phyloP scores from a whole-genome alignment of 2,797 vertebrate species.

The Micromesistius poutassou region DNA sequence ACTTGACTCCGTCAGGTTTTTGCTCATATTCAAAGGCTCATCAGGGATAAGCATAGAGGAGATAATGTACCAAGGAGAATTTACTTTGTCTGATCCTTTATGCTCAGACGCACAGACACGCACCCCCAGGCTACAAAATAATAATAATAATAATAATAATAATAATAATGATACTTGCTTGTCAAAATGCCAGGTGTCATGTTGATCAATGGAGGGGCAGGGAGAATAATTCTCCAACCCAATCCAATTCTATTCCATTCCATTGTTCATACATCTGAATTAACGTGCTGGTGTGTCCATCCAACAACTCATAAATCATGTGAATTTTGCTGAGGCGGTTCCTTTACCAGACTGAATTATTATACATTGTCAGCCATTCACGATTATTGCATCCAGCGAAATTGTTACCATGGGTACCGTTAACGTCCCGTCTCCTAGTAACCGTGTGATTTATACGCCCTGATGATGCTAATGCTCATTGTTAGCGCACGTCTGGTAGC shows the following conservation, averaged over 20 bases:
- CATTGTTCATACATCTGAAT: slow-evolving; percentile 32
- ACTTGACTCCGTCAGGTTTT: slow-evolving; percentile 7
- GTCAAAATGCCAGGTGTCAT: slow-evolving; percentile 18
- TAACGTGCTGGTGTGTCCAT: slow-evolving; percentile 30
- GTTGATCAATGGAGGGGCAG: slow-evolving; percentile 31
- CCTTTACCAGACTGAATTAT: slow-evolving; percentile 50
- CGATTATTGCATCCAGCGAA: slow-evolving; percentile 44
- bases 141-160: too few relatives aligned
- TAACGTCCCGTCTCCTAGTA: slow-evolving; percentile 23
- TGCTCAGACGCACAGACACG: not conserved
- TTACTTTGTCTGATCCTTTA: too few relatives aligned
- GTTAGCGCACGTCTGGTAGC: slow-evolving; percentile 3
- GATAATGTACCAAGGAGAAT: slow-evolving; percentile 14
- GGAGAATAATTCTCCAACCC: slow-evolving; percentile 11
- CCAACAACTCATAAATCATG: slow-evolving; percentile 30
- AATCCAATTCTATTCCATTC: not conserved
- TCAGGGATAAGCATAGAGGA: slow-evolving; percentile 9
- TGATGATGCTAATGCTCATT: slow-evolving; percentile 29
- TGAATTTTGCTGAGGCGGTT: slow-evolving; percentile 35
- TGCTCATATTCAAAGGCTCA: slow-evolving; percentile 29
- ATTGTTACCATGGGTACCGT: slow-evolving; percentile 35
- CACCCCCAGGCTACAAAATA: not conserved
- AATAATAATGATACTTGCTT: not conserved
- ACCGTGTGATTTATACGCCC: slow-evolving; percentile 46
- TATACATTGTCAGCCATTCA: slow-evolving; percentile 18